Evolutionary conservation across 2,888 invertebrate genomes (phyloP), one percentile per base, ranked within the genome.

Genomic region (Poecilus cupreus): DNA sequence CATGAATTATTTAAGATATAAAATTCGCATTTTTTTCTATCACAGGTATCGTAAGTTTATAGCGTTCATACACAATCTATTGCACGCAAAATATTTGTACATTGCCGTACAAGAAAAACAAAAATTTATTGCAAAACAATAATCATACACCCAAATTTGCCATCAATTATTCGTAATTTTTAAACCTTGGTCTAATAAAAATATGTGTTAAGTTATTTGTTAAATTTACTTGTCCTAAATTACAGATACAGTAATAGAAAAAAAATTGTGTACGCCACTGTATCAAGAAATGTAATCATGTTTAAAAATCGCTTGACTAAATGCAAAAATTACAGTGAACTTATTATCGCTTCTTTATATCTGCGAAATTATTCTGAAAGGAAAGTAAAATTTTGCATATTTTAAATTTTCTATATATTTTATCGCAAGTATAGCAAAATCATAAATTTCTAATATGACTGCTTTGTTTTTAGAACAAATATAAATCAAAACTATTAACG

Each of bases 271-370:
- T 26, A 24, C 57, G 57, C 57, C 24, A 57, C 57, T 57, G 57
- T 11, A 3, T 10, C 8, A 57, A 57, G 26, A n/a, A 57, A 57
- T 57, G 20, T 24, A 24, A 57, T 57, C 57, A n/a, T 24, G 16
- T 24, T 57, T 57, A 57, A 57, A 57, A 24, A 57, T 57, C 57
- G 24, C 22, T 57, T 24, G 57, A 24, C 24, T 22, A 57, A 20
- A 24, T 57, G 57, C 26, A 57, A 57, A 57, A 57, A 57, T 57
- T 57, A 57, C 22, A 24, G 57, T 57, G 57, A 57, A 57, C 57
- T n/a, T 22, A n/a, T n/a, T 24, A 57, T 57, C 57, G 20, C 1
- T 57, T 22, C 57, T 24, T 22, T 57, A n/a, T 57, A 57, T 57
- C 57, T 57, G 3, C n/a, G 10, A 39, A 39, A 39, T 39, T 39